A percentile compares a stretch with the other conserved stretches of the same genome.
Conservation (phyloP, 2,113 vertebrate genomes). For the Indri indri region DNA sequence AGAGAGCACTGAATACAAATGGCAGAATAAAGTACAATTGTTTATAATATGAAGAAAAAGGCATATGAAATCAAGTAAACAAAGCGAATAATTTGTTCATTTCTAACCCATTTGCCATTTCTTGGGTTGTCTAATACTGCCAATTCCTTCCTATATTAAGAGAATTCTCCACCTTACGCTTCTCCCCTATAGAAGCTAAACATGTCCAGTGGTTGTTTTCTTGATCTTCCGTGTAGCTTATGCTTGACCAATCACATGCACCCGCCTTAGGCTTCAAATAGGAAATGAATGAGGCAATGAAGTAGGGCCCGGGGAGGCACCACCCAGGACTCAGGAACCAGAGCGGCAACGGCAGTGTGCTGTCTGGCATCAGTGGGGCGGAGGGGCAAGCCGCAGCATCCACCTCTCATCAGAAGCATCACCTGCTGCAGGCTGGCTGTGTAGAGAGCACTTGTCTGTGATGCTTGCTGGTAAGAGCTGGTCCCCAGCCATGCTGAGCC, state of each 20-base stretch:
- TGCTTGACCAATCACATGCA: background rate
- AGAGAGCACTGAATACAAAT: background rate
- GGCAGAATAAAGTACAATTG: background rate
- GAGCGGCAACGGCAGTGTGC: background rate
- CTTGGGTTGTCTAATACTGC: background rate
- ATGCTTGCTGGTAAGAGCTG: background rate
- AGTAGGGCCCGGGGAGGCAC: background rate
- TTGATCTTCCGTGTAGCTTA: background rate
- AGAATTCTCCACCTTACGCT: background rate
- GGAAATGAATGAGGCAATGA: background rate
- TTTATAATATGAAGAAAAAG: conserved; percentile 49
- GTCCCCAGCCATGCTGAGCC: background rate
- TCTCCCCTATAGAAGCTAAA: background rate
- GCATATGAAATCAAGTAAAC: conserved; percentile 45
- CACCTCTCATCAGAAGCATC: background rate
- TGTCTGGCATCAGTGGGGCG: background rate
- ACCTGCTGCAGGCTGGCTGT: background rate
- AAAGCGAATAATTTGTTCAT: conserved; percentile 47
- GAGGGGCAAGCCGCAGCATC: background rate
- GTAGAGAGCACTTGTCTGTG: background rate
- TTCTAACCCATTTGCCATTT: background rate
- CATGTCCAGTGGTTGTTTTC: background rate
- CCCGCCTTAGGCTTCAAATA: background rate
- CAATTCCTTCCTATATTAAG: background rate
- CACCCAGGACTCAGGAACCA: background rate